Evolutionary conservation across 2,888 invertebrate genomes (phyloP), one percentile per base, ranked within the genome.

Genomic region (Andrena haemorrhoa): DNA sequence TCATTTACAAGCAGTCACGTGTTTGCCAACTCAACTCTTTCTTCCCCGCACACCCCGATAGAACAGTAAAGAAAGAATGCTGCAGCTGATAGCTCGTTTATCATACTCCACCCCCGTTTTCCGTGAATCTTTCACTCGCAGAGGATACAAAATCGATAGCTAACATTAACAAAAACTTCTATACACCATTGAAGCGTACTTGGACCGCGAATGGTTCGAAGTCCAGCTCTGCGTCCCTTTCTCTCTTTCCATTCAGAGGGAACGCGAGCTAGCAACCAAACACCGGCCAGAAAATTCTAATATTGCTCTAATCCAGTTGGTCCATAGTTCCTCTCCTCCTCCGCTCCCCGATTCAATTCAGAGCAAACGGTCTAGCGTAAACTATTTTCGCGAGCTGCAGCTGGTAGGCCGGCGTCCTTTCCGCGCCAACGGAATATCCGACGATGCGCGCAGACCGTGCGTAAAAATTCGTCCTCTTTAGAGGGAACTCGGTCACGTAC

Each of bases 401-500:
- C 80, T 80, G 82, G 12, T 31, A 12, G 47, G 29, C 31, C 53
- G 70, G 75, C 29, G 58, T 60, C 49, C 49, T 53, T 53, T 23
- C 60, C 61, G 33, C 58, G 10, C 16, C 53, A 23, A 8, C 7
- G 53, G 64, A 31, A 68, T 61, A 60, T 31, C 47, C 35, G 23
- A 51, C 16, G 49, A 35, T 47, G 53, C 68, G 31, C 68, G 31
- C 16, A 33, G 58, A 10, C 63, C 66, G 64, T 74, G 68, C 82
- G 77, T 76, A 76, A 73, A 73, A 77, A 83, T 82, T 74, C 63
- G 77, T 77, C 51, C 70, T 63, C 72, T 61, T 66, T 61, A 10
- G 31, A 71, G 66, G 74, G 75, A 82, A 78, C 71, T 78, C 82
- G 75, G 83, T 79, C 75, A 79, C 79, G 69, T 75, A 73, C 53